These are phyloP conservation scores for Calcarius lapponicus DNA, from an alignment of 2,797 vertebrate genomes.

Conservation along the genomic window DNA sequence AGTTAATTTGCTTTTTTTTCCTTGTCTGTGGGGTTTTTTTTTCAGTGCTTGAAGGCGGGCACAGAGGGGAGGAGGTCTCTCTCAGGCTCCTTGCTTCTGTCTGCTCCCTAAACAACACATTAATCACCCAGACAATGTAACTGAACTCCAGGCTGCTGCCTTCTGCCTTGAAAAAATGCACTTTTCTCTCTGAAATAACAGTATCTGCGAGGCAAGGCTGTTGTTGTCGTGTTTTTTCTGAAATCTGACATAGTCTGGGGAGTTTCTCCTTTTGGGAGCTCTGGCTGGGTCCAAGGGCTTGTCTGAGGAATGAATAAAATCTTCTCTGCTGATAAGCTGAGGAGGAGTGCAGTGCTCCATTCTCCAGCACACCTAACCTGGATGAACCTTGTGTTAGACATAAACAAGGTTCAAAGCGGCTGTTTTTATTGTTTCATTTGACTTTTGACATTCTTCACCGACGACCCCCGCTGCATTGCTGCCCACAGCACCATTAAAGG, in stretches of 20 bases:
- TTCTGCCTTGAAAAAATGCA: slow-evolving; percentile 22
- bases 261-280: neutral
- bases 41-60: neutral
- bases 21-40: neutral
- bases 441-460: neutral
- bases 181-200: neutral
- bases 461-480: neutral
- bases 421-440: neutral
- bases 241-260: neutral
- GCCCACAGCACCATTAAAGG: neutral
- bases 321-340: neutral
- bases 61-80: slow-evolving; percentile 17
- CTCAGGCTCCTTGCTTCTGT: slow-evolving; percentile 45
- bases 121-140: slow-evolving; percentile 9
- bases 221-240: neutral
- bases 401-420: neutral
- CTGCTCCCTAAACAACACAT: slow-evolving; percentile 32
- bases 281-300: neutral
- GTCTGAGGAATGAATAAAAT: slow-evolving; percentile 9
- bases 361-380: neutral
- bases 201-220: neutral
- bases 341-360: neutral
- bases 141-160: slow-evolving; percentile 47
- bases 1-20: neutral
- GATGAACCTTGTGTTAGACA: neutral